Percentiles rank a stretch among this genome's conserved stretches.
phyloP scores from a whole-genome alignment of 2,113 vertebrate species.

The Microcebus ravelobensis region DNA sequence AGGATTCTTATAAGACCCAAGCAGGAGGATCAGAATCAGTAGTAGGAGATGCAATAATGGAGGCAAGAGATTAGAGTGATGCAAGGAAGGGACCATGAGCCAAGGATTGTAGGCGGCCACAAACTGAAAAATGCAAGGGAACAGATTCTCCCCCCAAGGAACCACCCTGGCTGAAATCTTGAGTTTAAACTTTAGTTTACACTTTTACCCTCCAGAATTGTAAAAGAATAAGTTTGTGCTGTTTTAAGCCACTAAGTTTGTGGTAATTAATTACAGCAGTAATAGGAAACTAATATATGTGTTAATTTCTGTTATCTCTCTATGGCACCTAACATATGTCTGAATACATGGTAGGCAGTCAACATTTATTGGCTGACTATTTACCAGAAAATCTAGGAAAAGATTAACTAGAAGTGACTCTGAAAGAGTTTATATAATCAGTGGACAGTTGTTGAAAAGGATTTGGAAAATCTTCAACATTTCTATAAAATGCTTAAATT shows the following conservation, averaged over 20 bases:
- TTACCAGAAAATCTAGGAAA: background rate
- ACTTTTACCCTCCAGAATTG: background rate
- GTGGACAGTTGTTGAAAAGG: background rate
- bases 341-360: background rate
- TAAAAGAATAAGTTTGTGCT: background rate
- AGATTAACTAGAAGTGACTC: background rate
- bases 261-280: background rate
- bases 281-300: background rate
- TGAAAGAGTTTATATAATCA: background rate
- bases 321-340: background rate
- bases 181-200: background rate
- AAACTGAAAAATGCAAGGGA: background rate
- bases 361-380: background rate
- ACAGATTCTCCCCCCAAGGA: background rate
- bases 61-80: background rate
- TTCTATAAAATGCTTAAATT: slow-evolving; percentile 17
- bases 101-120: background rate
- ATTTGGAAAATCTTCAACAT: background rate
- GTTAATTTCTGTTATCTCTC: background rate
- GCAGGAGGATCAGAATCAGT: background rate
- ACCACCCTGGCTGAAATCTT: background rate
- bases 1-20: background rate
- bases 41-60: background rate
- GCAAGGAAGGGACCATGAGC: background rate
- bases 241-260: slow-evolving; percentile 8